These are phyloP conservation scores for Charaxes varanes DNA, from an alignment of 1,140 invertebrate genomes.

Conservation along the genomic window DNA sequence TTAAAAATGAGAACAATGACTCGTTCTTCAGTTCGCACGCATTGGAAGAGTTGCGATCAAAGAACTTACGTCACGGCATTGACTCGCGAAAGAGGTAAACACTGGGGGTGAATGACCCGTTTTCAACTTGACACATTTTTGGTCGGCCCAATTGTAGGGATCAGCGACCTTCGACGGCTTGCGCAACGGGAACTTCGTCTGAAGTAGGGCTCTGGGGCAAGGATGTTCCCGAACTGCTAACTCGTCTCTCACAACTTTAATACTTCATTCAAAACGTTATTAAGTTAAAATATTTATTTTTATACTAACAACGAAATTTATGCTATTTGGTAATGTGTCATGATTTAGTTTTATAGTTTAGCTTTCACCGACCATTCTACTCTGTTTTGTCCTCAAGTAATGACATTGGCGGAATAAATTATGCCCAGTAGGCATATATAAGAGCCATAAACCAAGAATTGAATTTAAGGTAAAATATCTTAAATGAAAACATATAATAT, in stretches of 20 bases:
- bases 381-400: too few relatives aligned
- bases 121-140: constrained; percentile 72
- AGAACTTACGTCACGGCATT: constrained; percentile 18
- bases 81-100: constrained; percentile 46
- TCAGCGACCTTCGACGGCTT: constrained; percentile 47
- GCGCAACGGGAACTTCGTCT: constrained; percentile 57
- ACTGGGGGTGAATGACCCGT: constrained; percentile 55
- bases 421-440: too few relatives aligned
- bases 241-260: constrained; percentile 5
- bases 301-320: not conserved
- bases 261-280: not conserved
- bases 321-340: not conserved
- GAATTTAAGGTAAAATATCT: too few relatives aligned
- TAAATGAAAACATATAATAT: too few relatives aligned
- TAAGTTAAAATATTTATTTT: not conserved
- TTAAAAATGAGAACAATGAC: not conserved
- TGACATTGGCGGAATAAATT: too few relatives aligned
- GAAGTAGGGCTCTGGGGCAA: constrained; percentile 40
- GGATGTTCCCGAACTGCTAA: constrained; percentile 17
- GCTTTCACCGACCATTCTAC: not conserved
- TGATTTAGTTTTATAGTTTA: constrained; percentile 1
- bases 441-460: too few relatives aligned
- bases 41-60: constrained; percentile 1
- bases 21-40: not conserved
- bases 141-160: constrained; percentile 63